Conservation (phyloP, 2,113 vertebrate species). For the Sula dactylatra region DNA sequence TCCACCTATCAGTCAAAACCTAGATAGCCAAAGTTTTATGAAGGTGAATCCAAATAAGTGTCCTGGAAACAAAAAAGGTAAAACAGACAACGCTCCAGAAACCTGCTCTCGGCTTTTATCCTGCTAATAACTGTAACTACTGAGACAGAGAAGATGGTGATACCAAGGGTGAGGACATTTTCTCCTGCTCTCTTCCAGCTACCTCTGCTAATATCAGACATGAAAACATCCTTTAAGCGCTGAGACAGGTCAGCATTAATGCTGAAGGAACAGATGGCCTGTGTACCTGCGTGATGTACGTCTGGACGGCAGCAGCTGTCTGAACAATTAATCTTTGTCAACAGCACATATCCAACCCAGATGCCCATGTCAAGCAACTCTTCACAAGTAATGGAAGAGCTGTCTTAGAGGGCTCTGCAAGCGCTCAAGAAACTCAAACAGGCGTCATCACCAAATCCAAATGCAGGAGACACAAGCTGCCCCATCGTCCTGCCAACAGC, state of each 20-base stretch:
- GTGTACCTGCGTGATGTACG: background rate
- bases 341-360: background rate
- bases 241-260: background rate
- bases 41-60: background rate
- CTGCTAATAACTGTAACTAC: background rate
- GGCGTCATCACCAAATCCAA: background rate
- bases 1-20: background rate
- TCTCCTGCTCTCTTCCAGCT: background rate
- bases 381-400: background rate
- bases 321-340: conserved; percentile 12
- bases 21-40: background rate
- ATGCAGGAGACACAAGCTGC: background rate
- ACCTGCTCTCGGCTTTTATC: background rate
- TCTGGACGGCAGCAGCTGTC: conserved; percentile 11
- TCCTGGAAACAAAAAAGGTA: background rate
- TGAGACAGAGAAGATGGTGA: background rate
- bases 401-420: background rate
- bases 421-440: background rate
- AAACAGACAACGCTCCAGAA: background rate
- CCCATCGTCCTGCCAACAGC: background rate
- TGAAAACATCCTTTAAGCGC: background rate
- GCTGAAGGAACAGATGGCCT: background rate
- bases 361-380: background rate
- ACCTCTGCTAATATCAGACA: background rate
- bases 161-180: background rate